phyloP scores from a whole-genome alignment of 2,888 invertebrate genomes.

The Latrodectus elegans region DNA sequence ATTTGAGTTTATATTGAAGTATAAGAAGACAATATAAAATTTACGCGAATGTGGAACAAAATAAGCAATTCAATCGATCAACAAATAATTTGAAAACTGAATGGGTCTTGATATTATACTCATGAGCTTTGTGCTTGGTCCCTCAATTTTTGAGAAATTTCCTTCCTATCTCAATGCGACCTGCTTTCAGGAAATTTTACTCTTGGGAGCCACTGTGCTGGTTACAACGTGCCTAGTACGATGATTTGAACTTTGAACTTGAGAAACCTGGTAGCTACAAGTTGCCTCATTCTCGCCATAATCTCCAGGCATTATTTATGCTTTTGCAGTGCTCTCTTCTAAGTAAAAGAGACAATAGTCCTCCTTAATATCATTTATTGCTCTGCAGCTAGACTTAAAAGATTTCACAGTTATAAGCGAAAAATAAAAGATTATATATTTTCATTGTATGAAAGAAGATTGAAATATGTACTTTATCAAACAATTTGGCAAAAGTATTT shows the following conservation, averaged over 20 bases:
- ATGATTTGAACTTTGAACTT: not conserved
- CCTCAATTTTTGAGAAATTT: not conserved
- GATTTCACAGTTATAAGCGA: not conserved
- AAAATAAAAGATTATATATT: no score
- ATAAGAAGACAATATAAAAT: no score
- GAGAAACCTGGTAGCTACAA: not conserved
- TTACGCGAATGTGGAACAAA: no score
- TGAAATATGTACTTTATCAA: no score
- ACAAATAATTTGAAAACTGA: no score
- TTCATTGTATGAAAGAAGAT: no score
- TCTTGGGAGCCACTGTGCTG: slow-evolving; percentile 28
- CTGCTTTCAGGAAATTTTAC: slow-evolving; percentile 9
- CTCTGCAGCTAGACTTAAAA: not conserved
- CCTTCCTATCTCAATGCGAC: not conserved
- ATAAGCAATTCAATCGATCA: no score
- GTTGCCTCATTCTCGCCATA: not conserved
- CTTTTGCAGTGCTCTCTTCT: not conserved
- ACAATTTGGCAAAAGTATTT: no score
- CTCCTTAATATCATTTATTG: not conserved
- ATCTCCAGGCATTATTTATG: not conserved
- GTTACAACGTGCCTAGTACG: not conserved
- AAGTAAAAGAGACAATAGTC: not conserved
- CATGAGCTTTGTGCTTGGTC: not conserved
- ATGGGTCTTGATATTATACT: no score
- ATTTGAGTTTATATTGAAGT: no score